Conservation (phyloP, 2,113 vertebrate genomes). For the Camelus bactrianus region DNA sequence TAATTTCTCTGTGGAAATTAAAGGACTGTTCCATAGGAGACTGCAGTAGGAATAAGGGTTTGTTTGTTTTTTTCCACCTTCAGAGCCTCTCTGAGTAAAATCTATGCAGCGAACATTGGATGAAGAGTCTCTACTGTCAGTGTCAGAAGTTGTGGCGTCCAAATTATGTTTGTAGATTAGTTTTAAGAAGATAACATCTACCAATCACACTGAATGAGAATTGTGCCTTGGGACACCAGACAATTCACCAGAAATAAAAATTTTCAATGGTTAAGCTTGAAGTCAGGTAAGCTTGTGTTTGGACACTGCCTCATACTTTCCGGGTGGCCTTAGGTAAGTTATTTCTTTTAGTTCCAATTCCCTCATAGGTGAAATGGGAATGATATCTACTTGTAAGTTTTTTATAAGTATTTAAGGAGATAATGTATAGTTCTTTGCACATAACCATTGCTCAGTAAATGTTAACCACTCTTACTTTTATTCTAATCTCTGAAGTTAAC, state of each 20-base stretch:
- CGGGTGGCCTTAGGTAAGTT: background rate
- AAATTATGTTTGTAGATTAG: background rate
- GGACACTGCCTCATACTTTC: background rate
- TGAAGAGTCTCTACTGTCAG: background rate
- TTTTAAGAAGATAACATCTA: background rate
- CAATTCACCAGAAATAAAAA: background rate
- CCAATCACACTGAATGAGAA: background rate
- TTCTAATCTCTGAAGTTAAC: background rate
- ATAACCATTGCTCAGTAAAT: background rate
- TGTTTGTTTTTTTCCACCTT: background rate
- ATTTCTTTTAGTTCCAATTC: background rate
- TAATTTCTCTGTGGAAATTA: background rate
- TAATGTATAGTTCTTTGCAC: background rate
- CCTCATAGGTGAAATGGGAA: background rate
- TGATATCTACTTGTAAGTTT: background rate
- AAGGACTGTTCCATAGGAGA: background rate
- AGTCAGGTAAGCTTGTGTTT: background rate
- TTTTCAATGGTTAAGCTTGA: background rate
- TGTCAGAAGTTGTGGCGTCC: background rate
- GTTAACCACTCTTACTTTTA: background rate
- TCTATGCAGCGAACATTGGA: background rate
- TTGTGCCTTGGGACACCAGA: background rate
- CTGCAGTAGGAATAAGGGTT: background rate
- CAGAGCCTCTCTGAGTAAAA: background rate
- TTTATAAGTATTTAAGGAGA: background rate